Conservation (phyloP, 2,797 vertebrate species). For the Acanthopagrus latus region DNA sequence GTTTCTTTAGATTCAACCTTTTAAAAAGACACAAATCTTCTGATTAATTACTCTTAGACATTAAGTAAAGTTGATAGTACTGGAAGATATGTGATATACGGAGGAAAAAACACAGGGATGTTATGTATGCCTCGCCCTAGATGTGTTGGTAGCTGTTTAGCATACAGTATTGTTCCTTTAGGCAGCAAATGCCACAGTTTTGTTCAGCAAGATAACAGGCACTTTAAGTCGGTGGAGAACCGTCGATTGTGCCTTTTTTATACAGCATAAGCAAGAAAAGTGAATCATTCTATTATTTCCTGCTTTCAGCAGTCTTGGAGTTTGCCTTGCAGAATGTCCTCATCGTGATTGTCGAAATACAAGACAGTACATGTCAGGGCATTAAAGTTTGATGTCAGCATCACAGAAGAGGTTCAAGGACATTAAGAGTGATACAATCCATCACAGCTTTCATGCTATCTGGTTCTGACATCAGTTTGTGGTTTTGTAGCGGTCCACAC, state of each 20-base stretch:
- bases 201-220: background rate
- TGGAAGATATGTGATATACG: background rate
- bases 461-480: slow-evolving; percentile 18
- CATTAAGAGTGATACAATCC: background rate
- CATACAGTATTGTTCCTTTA: background rate
- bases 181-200: background rate
- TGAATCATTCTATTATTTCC: background rate
- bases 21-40: too few relatives aligned
- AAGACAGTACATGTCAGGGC: background rate
- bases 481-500: background rate
- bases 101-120: background rate
- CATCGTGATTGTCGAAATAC: background rate
- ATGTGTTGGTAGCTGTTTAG: background rate
- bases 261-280: background rate
- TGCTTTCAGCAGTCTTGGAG: background rate
- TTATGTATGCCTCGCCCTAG: background rate
- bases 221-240: background rate
- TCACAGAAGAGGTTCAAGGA: background rate
- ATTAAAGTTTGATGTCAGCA: slow-evolving; percentile 13
- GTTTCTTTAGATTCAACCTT: too few relatives aligned
- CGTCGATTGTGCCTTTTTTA: background rate
- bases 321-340: background rate
- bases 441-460: background rate
- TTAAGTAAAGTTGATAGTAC: too few relatives aligned
- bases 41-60: too few relatives aligned